phyloP scores from a whole-genome alignment of 2,888 invertebrate genomes.

The Nasonia oneida region DNA sequence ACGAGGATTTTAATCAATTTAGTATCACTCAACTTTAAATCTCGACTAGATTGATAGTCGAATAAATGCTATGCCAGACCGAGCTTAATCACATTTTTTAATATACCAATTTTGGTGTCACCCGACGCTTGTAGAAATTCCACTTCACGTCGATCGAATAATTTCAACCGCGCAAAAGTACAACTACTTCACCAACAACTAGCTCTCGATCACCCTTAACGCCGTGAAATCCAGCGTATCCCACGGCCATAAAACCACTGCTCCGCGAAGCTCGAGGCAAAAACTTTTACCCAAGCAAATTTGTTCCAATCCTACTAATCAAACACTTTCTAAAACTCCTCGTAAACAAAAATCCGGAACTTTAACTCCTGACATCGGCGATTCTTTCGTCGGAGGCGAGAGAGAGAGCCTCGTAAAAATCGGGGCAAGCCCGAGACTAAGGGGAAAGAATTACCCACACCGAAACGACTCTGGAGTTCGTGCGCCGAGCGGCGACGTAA shows the following conservation, averaged over 20 bases:
- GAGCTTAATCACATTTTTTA: background rate
- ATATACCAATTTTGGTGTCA: too few species aligned
- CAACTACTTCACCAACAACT: background rate
- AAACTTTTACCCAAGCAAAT: background rate
- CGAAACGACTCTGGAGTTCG: background rate
- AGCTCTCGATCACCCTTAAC: background rate
- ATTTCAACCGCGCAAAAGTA: too few species aligned
- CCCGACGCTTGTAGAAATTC: too few species aligned
- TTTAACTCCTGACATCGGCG: constrained; percentile 11
- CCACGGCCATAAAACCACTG: background rate
- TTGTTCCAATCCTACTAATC: background rate
- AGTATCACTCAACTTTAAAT: background rate
- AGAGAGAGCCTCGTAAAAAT: constrained; percentile 11
- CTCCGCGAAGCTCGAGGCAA: background rate
- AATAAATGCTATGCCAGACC: background rate
- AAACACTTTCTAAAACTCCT: background rate
- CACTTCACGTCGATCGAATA: too few species aligned
- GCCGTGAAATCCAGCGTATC: background rate
- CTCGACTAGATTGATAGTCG: background rate
- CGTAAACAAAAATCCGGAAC: background rate
- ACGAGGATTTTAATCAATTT: background rate
- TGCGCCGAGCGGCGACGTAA: background rate
- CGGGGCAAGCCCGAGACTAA: constrained; percentile 10
- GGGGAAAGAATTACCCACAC: background rate
- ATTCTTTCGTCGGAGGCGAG: background rate